Evolutionary conservation across 2,113 vertebrate genomes (phyloP).

Genomic region (Gila orcuttii): DNA sequence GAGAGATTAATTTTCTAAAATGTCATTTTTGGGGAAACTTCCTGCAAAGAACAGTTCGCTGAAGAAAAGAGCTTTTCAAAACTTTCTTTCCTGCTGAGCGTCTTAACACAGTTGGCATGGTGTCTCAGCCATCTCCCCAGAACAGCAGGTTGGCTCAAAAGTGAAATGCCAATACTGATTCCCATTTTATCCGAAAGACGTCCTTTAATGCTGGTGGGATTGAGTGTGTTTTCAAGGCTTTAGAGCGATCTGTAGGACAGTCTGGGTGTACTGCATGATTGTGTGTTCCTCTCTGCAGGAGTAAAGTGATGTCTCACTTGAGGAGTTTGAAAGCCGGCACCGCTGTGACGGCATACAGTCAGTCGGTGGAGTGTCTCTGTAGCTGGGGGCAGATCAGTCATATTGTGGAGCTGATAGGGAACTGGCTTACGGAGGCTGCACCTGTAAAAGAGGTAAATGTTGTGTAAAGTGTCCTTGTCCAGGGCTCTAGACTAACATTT

Average conservation of each 20-base stretch:
- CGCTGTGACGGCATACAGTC: constrained; percentile 72
- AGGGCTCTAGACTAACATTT: not conserved
- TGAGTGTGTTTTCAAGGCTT: constrained; percentile 26
- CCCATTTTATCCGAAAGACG: not conserved
- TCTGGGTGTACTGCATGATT: constrained; percentile 5
- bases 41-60: not conserved
- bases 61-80: not conserved
- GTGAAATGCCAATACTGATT: constrained; percentile 28
- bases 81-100: not conserved
- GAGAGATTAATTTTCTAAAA: not conserved
- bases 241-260: constrained; percentile 12
- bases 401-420: constrained; percentile 81
- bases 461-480: not conserved
- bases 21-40: not conserved
- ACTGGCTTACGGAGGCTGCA: constrained; percentile 82
- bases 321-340: constrained; percentile 75
- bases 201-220: constrained; percentile 8
- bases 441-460: constrained; percentile 71
- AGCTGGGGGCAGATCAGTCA: constrained; percentile 86
- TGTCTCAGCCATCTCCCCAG: not conserved
- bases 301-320: constrained; percentile 85
- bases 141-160: constrained; percentile 34
- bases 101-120: not conserved
- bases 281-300: constrained; percentile 71
- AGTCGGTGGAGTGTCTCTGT: constrained; percentile 89